Conservation (phyloP, 2,888 invertebrate species). For the Cremastinae sp. region DNA sequence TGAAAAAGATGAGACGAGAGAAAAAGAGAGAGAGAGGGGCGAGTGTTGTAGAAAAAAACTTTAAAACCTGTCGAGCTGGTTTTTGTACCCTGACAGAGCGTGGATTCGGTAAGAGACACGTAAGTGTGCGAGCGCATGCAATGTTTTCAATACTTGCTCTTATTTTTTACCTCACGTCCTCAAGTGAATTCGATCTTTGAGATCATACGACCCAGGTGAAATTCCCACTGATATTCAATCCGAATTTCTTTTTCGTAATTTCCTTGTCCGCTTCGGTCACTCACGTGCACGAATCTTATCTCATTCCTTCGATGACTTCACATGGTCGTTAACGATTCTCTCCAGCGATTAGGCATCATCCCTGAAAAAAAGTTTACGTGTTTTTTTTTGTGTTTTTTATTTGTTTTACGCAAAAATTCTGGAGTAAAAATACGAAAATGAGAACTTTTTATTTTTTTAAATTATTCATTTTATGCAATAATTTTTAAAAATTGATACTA, state of each 20-base stretch:
- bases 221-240: not conserved
- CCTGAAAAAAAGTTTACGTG: not conserved
- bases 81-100: constrained; percentile 57
- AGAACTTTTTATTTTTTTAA: no score
- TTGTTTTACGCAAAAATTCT: no score
- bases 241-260: not conserved
- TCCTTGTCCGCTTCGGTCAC: not conserved
- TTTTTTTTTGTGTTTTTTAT: not conserved
- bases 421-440: no score
- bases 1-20: constrained; percentile 23
- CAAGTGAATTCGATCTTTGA: constrained; percentile 16
- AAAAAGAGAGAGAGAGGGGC: constrained; percentile 13
- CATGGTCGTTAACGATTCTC: constrained; percentile 17
- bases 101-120: constrained; percentile 35
- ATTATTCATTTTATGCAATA: no score
- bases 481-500: no score
- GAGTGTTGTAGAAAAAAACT: constrained; percentile 53
- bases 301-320: constrained; percentile 14
- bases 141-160: constrained; percentile 19
- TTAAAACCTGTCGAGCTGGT: constrained; percentile 73
- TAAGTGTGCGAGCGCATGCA: constrained; percentile 10
- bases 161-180: constrained; percentile 33
- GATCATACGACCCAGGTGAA: not conserved
- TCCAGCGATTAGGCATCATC: constrained; percentile 13
- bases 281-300: constrained; percentile 17